Evolutionary conservation across 1,140 invertebrate species (phyloP).

Genomic region (Ptiloglossa arizonensis): DNA sequence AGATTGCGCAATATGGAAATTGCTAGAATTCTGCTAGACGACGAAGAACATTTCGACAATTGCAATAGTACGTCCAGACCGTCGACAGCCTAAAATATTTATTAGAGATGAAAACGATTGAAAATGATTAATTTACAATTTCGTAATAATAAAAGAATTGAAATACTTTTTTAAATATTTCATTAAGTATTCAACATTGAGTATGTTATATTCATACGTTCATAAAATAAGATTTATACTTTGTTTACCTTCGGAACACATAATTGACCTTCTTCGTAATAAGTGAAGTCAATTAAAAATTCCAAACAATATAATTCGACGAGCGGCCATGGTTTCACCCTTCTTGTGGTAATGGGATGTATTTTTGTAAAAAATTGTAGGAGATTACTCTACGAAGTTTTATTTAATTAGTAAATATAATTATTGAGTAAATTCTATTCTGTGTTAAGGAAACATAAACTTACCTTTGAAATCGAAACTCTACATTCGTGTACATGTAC

Average conservation of each 20-base stretch:
- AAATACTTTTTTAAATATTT: background rate
- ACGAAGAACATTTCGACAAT: conserved; percentile 68
- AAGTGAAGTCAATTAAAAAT: conserved; percentile 79
- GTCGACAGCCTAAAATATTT: conserved; percentile 68
- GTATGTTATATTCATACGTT: background rate
- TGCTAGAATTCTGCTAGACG: conserved; percentile 69
- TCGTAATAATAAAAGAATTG: background rate
- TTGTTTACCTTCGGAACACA: conserved; percentile 76
- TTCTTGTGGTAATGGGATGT: conserved; percentile 72
- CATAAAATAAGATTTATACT: background rate
- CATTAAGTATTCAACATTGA: no score
- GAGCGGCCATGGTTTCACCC: conserved; percentile 73
- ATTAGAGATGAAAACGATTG: background rate
- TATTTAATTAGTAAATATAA: conserved; percentile 1
- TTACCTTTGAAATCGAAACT: conserved; percentile 82
- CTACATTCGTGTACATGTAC: conserved; percentile 82
- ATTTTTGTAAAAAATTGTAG: conserved; percentile 75
- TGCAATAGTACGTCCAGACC: conserved; percentile 74
- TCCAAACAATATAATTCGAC: conserved; percentile 76
- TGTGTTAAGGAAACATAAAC: background rate
- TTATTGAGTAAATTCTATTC: background rate
- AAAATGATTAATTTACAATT: background rate
- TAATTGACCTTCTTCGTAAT: conserved; percentile 77
- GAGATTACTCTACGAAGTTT: conserved; percentile 73
- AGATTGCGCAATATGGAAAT: conserved; percentile 76